Evolutionary conservation across 2,113 vertebrate genomes (phyloP).

Genomic region (Amazona guildingii): DNA sequence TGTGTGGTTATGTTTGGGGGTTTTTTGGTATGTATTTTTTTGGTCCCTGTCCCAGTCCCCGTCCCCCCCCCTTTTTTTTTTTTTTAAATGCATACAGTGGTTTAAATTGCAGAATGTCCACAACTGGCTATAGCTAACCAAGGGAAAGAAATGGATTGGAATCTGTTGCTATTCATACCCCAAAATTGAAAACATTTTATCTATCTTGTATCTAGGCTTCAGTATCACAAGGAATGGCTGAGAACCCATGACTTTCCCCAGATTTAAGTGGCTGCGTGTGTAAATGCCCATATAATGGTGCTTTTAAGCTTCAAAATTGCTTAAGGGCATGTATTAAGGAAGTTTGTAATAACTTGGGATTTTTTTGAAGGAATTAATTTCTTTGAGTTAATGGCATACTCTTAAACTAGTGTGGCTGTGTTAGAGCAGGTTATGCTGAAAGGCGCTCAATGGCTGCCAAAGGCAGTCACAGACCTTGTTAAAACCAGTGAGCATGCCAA

Average conservation of each 20-base stretch:
- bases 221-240: background rate
- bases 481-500: background rate
- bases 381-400: background rate
- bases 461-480: background rate
- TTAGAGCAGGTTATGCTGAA: background rate
- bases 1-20: background rate
- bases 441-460: slow-evolving; percentile 23
- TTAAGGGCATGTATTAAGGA: background rate
- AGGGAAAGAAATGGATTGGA: background rate
- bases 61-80: background rate
- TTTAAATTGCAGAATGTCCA: background rate
- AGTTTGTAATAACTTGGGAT: background rate
- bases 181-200: background rate
- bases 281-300: background rate
- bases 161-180: background rate
- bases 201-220: background rate
- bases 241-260: background rate
- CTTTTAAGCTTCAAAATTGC: background rate
- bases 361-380: background rate
- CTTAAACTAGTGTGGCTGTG: background rate
- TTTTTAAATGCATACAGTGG: background rate
- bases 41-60: too few relatives aligned
- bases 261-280: background rate
- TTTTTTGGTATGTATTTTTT: too few relatives aligned
- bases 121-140: background rate